A percentile compares a stretch with the other conserved stretches of the same genome.
Conservation (phyloP, 1,140 invertebrate species). For the Metopolophium dirhodum region DNA sequence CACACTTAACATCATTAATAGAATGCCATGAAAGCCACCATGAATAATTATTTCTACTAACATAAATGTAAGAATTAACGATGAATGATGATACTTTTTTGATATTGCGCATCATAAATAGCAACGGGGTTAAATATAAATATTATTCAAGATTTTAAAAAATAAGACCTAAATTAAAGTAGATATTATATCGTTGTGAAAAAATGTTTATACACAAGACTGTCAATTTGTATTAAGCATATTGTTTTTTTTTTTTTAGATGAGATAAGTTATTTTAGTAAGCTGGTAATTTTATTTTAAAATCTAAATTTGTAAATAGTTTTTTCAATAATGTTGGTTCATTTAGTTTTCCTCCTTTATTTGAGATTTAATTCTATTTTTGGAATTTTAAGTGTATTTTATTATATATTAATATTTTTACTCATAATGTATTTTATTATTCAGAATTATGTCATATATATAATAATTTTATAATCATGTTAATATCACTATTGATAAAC, state of each 20-base stretch:
- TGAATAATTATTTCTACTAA: not conserved
- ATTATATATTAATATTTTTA: too few species aligned
- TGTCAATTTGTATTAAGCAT: not conserved
- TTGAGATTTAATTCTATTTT: too few species aligned
- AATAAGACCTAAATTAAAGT: not conserved
- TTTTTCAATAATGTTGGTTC: too few species aligned
- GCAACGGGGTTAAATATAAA: not conserved
- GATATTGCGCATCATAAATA: not conserved
- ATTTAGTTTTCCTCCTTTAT: too few species aligned
- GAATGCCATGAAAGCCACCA: not conserved
- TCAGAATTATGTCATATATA: too few species aligned
- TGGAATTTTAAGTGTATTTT: too few species aligned
- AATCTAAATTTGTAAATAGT: not conserved
- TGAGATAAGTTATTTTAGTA: not conserved
- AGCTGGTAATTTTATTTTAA: not conserved
- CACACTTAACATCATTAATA: slow-evolving; percentile 39
- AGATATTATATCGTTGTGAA: not conserved
- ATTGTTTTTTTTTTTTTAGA: not conserved
- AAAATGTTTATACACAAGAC: not conserved
- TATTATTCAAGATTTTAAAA: not conserved
- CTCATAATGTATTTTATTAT: too few species aligned
- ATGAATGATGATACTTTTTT: not conserved
- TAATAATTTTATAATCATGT: too few species aligned
- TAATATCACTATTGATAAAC: too few species aligned
- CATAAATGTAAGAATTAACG: not conserved